Conservation (phyloP, 2,797 vertebrate species). For the Ceryle rudis region DNA sequence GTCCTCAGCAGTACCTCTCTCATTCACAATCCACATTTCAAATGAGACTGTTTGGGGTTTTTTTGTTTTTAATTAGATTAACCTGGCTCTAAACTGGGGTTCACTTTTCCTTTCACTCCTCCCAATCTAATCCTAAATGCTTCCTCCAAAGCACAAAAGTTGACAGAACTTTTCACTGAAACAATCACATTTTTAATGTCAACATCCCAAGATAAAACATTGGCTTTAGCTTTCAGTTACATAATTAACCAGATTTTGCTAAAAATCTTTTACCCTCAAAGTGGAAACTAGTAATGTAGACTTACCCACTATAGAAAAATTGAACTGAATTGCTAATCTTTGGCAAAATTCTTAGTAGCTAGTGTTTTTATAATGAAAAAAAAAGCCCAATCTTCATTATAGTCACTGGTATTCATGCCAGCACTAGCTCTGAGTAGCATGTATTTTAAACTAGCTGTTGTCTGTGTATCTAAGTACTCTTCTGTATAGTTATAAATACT, state of each 20-base stretch:
- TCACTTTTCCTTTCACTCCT: neutral
- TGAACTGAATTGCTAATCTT: neutral
- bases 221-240: neutral
- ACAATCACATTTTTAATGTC: neutral
- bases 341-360: neutral
- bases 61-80: neutral
- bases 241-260: neutral
- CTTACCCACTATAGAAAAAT: neutral
- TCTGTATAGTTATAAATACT: neutral
- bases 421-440: neutral
- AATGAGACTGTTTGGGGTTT: neutral
- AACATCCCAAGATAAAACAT: neutral
- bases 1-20: neutral
- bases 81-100: neutral
- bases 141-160: neutral
- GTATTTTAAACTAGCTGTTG: neutral
- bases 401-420: neutral
- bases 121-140: neutral
- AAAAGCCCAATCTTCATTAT: neutral
- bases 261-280: neutral
- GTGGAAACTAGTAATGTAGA: neutral
- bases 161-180: neutral
- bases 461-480: neutral
- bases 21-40: neutral
- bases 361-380: neutral